Evolutionary conservation across 2,888 invertebrate species (phyloP).

Genomic region (Diogma glabrata): DNA sequence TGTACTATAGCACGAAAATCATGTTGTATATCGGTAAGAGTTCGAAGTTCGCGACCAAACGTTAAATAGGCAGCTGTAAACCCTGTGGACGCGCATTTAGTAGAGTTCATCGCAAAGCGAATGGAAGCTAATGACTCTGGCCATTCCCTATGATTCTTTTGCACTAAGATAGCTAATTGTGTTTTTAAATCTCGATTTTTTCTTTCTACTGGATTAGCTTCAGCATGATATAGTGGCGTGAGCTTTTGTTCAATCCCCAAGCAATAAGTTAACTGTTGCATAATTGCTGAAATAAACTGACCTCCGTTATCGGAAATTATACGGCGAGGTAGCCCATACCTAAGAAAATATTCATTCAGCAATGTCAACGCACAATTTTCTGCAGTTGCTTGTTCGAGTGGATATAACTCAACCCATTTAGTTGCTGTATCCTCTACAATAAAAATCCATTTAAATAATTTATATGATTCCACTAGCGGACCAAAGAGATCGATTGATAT

Average conservation of each 20-base stretch:
- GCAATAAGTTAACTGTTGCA: background rate
- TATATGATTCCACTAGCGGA: constrained; percentile 18
- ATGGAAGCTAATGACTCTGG: too few species aligned
- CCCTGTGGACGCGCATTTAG: too few species aligned
- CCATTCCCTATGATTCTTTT: too few species aligned
- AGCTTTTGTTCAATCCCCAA: too few species aligned
- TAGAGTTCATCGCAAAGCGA: too few species aligned
- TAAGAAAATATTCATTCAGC: constrained; percentile 20
- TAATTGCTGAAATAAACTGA: constrained; percentile 23
- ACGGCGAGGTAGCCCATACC: constrained; percentile 26
- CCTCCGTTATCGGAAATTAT: constrained; percentile 29
- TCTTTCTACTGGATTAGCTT: constrained; percentile 26
- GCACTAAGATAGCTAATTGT: constrained; percentile 26
- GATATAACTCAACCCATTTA: constrained; percentile 22
- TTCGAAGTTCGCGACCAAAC: constrained; percentile 28
- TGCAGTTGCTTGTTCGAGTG: too few species aligned
- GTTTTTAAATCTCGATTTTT: constrained; percentile 25
- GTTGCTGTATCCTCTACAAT: constrained; percentile 20
- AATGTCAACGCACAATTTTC: too few species aligned
- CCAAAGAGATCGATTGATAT: constrained; percentile 26
- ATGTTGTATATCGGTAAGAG: constrained; percentile 23
- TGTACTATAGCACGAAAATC: constrained; percentile 23
- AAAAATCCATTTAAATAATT: constrained; percentile 21
- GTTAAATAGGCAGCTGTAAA: constrained; percentile 26
- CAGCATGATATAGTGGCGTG: constrained; percentile 24